Base-by-base conservation (phyloP, 2,888 invertebrate species). In the Polia nebulosa region DNA sequence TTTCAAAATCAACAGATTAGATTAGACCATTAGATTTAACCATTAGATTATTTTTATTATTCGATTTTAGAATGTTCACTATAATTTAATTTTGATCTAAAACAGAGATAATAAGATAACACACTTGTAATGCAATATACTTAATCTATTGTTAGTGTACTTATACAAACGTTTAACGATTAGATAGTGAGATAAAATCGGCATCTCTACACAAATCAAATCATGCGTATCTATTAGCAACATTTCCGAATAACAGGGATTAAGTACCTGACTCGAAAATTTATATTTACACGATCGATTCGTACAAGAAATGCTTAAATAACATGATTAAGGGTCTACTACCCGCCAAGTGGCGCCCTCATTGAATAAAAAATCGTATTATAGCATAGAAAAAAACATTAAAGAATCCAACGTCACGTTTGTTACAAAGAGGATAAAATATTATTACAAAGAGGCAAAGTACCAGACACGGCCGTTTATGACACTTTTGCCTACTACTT, bases 61-160 rank as follows among this genome's bases (percentile, higher is more conserved):
- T 47, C 22, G 29, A 45, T 73, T 70, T 39, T 32, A 39, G 27
- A 56, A 57, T 66, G 44, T 66, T 20, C 39, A 55, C 11, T 74
- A 36, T 52, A 58, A 62, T 58, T 45, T 47, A 78, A 76, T 78
- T 41, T 17, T 39, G 34, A 78, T 76, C 74, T 66, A 73, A 22
- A 39, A 62, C 55, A 22, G 22, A 58, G 39, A 59, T 61, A 11
- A 22, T 15, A 22, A 49, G 76, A 68, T 74, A 65, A 51, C 22
- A 39, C 58, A 77, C 49, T 59, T 58, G 78, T 73, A 64, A 73
- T 41, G 58, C 78, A 78, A 56, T 78, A 62, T 56, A 56, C 7
- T 63, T 77, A 67, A 77, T 76, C 52, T 72, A 41, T 60, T 57
- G 52, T 59, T 45, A 22, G 36, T 57, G 66, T 72, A 49, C 36